Evolutionary conservation across 2,113 vertebrate species (phyloP).

Genomic region (Macroglossus sobrinus): DNA sequence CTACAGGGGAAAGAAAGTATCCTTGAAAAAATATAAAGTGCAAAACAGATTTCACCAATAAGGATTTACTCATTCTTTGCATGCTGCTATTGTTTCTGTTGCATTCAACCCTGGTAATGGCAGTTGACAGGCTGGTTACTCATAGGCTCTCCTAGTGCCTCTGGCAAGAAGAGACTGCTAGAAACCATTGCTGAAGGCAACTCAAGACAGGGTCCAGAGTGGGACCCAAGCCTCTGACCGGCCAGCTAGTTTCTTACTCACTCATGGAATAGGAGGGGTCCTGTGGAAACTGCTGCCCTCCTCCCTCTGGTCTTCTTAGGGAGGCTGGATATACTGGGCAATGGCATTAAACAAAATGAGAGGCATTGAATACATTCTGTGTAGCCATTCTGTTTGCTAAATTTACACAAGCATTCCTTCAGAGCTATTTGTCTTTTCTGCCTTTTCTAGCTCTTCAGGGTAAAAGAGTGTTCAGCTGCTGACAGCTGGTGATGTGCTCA

Average conservation of each 20-base stretch:
- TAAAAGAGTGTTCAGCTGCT: slow-evolving; percentile 34
- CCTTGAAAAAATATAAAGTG: neutral
- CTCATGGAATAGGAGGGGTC: neutral
- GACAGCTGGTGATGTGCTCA: slow-evolving; percentile 44
- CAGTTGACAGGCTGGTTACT: neutral
- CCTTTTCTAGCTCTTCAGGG: slow-evolving; percentile 41
- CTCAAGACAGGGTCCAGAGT: neutral
- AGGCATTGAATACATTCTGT: neutral
- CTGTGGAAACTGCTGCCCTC: neutral
- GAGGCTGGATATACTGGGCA: slow-evolving; percentile 20
- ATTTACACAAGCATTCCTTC: slow-evolving; percentile 46
- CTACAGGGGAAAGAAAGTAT: neutral
- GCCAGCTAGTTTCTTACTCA: neutral
- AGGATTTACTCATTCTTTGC: neutral
- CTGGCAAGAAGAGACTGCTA: neutral
- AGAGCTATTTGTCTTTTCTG: slow-evolving; percentile 62
- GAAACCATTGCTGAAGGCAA: neutral
- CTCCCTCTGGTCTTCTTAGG: neutral
- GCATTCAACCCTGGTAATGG: neutral
- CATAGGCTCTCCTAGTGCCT: neutral
- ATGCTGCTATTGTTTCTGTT: neutral
- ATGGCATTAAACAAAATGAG: slow-evolving; percentile 55
- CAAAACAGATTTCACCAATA: neutral
- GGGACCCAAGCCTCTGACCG: neutral
- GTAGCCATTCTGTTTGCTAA: slow-evolving; percentile 46